phyloP scores from a whole-genome alignment of 2,888 invertebrate species.

The Elegia similella region DNA sequence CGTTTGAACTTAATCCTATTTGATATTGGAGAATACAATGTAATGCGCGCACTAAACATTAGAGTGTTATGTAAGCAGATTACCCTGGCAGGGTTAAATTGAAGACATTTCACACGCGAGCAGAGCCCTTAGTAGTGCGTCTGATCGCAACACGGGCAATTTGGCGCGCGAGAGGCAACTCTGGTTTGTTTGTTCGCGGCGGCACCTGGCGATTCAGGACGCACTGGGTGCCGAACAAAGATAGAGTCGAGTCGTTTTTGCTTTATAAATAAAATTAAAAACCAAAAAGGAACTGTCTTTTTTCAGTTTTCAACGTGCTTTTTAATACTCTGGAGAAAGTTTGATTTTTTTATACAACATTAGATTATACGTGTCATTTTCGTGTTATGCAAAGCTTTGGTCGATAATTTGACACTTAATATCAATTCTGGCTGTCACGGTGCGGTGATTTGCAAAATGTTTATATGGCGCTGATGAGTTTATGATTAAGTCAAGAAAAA shows the following conservation, averaged over 20 bases:
- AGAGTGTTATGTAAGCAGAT: conserved; percentile 30
- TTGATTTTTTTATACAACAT: neutral
- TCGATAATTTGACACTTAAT: neutral
- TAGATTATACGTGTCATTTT: neutral
- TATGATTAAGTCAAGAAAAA: neutral
- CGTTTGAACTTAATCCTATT: conserved; percentile 40
- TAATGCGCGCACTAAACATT: conserved; percentile 46
- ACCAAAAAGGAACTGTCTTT: too few species aligned
- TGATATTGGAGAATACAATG: conserved; percentile 42
- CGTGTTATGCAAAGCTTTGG: neutral
- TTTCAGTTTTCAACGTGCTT: too few species aligned
- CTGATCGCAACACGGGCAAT: conserved; percentile 73
- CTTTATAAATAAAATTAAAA: neutral
- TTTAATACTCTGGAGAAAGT: too few species aligned
- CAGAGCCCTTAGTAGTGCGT: conserved; percentile 68
- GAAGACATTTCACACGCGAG: conserved; percentile 72
- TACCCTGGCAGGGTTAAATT: conserved; percentile 52
- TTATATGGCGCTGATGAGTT: neutral
- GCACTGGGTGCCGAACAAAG: conserved; percentile 43
- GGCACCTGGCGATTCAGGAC: conserved; percentile 67
- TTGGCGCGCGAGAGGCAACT: conserved; percentile 64
- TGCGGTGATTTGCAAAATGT: neutral
- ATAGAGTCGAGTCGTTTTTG: conserved; percentile 35
- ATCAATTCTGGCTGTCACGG: neutral
- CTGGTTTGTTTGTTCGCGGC: conserved; percentile 60